Conservation (phyloP, 1,140 invertebrate species). For the Potamilus streckersoni region DNA sequence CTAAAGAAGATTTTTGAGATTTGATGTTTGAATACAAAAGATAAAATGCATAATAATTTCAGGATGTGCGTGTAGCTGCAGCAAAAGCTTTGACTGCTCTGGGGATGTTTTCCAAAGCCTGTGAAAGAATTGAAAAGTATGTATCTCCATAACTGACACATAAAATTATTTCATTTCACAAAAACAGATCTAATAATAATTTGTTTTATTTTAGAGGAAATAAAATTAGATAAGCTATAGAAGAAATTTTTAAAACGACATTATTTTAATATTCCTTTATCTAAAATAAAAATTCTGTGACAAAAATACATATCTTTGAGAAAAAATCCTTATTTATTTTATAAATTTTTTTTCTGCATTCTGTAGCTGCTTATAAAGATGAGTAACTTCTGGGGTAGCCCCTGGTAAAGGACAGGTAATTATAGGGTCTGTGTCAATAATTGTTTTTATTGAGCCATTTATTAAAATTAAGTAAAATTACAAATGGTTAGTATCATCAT, state of each 20-base stretch:
- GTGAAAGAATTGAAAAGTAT: slow-evolving; percentile 61
- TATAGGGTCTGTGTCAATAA: too few relatives aligned
- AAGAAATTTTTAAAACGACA: too few relatives aligned
- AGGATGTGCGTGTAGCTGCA: slow-evolving; percentile 58
- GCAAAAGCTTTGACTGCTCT: slow-evolving; percentile 61
- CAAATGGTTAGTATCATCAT: too few relatives aligned
- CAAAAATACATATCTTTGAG: neutral
- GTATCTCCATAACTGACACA: slow-evolving; percentile 5
- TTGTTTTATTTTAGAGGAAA: neutral
- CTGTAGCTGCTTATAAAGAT: too few relatives aligned
- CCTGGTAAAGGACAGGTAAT: too few relatives aligned
- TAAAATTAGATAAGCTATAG: neutral
- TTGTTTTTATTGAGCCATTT: too few relatives aligned
- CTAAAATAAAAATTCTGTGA: too few relatives aligned
- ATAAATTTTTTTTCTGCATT: too few relatives aligned
- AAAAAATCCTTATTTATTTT: slow-evolving; percentile 3
- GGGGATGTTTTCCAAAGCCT: slow-evolving; percentile 60
- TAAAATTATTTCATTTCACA: neutral
- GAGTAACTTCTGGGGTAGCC: too few relatives aligned
- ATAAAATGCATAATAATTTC: slow-evolving; percentile 17
- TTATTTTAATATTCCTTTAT: too few relatives aligned
- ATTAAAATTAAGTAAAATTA: too few relatives aligned
- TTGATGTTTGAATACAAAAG: neutral
- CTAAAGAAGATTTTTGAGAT: neutral
- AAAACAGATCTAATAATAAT: neutral